Base-by-base conservation (phyloP, 2,113 vertebrate genomes). In the Bubo scandiacus region DNA sequence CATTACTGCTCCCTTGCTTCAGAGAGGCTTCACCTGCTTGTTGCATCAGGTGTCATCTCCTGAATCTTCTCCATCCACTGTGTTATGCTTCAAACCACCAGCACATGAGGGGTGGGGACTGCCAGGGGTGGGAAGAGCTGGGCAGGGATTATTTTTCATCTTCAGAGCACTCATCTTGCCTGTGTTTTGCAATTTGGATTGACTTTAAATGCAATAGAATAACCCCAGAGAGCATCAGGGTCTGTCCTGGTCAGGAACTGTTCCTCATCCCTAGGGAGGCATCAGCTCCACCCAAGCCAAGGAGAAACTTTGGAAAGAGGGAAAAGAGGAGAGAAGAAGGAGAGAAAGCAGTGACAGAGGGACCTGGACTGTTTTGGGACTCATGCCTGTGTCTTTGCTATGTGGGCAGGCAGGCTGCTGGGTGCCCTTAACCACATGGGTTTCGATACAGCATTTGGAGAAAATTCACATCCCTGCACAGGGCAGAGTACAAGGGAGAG, bases 211-310 rank as follows among this genome's bases (percentile, higher is more conserved):
- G 29, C 29, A 54, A 8, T 8, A 49, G 34, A 70, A 43, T 36
- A 72, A 4, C 1, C 26, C 5, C 0, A 0, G 52, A 19, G 16
- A 66, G 8, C 13, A 49, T 3, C 5, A 22, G 27, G 11, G 4
- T 10, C 49, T 71, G 11, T 5, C 9, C 10, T 52, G 20, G 10
- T 71, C 9, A 49, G 51, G 38, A 77, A 15, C 14, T 0, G 0
- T 59, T 43, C 21, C 11, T 11, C 45, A 65, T 40, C 18, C 14
- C 15, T 27, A 30, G 7, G 15, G 15, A 51, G 16, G 20, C 11
- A 67, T 42, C 26, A 73, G 21, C 4, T 70, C 47, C 34, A 70
- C 27, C 12, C 18, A 42, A 52, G 22, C 10, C 29, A 74, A 27
- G 38, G 9, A 57, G 38, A 59, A 63, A 59, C 9, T 43, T 52